Evolutionary conservation across 2,113 vertebrate genomes (phyloP), one percentile per base, ranked within the genome.

Genomic region (Pampusana beccarii): DNA sequence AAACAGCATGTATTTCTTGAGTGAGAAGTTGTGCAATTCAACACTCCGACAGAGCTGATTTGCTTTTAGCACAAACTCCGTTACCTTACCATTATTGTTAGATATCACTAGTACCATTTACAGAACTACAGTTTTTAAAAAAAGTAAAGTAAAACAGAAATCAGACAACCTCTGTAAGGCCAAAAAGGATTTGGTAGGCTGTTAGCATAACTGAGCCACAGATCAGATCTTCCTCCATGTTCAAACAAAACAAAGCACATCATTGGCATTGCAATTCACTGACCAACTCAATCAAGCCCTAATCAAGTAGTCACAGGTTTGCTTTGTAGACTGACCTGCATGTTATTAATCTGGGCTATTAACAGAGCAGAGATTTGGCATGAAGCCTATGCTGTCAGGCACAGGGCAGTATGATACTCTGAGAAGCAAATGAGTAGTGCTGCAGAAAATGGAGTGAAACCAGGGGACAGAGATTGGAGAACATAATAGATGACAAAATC

Each of bases 51-150:
- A 73, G 50, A 93, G 19, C 26, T 73, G 44, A 40, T 94, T 65
- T 80, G 54, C 84, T 96, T 93, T 79, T n/a, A 62, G 79, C 74
- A 83, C 34, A 81, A 89, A 73, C n/a, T 54, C 57, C 33, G 17
- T 34, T 93, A 53, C 15, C 42, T 21, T 93, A 51, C 11, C 14
- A 29, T 24, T 46, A 17, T 1, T 56, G 6, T 17, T 48, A 14
- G n/a, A 28, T 84, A 58, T 8, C 3, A 65, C 12, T 46, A 74
- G 46, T 34, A 56, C 17, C 18, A 21, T 24, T 60, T 40, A 84
- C 29, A 85, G 18, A 87, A 61, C 7, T n/a, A n/a, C 15, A 51
- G 44, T 26, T 28, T 46, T 19, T 4, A 46, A 46, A 44, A 46
- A 46, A 46, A 13, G 8, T 10, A 42, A 42, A 42, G 42, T 17